Evolutionary conservation across 2,888 invertebrate genomes (phyloP).

Genomic region (Silvanus unidentatus): DNA sequence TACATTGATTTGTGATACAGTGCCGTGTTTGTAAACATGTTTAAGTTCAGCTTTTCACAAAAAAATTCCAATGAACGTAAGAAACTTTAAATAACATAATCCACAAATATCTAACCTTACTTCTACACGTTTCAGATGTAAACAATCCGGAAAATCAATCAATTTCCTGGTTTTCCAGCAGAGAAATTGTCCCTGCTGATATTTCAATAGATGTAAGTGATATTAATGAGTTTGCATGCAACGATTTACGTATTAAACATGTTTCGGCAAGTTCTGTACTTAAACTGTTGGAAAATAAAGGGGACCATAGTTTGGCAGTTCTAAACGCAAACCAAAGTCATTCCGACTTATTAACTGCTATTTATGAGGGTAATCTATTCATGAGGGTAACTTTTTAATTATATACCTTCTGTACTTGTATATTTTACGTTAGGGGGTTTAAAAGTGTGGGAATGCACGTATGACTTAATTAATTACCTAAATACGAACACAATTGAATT

Average conservation of each 20-base stretch:
- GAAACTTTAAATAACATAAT: too few relatives aligned
- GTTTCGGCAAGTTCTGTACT: constrained; percentile 26
- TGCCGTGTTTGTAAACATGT: constrained; percentile 18
- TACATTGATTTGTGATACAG: too few relatives aligned
- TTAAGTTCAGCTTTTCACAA: constrained; percentile 25
- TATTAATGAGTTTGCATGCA: too few relatives aligned
- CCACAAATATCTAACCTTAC: too few relatives aligned
- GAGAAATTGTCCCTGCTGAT: too few relatives aligned
- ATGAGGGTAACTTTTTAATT: not conserved
- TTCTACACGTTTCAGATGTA: too few relatives aligned
- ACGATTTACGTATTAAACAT: too few relatives aligned
- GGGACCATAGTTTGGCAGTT: constrained; percentile 40
- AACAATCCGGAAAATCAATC: too few relatives aligned
- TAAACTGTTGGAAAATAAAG: constrained; percentile 27
- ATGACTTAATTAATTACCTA: constrained; percentile 70
- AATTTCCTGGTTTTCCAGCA: too few relatives aligned
- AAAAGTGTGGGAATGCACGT: constrained; percentile 93
- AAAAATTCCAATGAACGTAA: too few relatives aligned
- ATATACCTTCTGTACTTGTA: not conserved
- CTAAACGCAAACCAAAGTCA: constrained; percentile 58
- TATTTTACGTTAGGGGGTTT: constrained; percentile 67
- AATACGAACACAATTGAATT: constrained; percentile 43
- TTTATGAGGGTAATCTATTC: constrained; percentile 65
- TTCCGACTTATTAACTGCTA: constrained; percentile 68
- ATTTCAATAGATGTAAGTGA: too few relatives aligned